Percentiles rank a stretch among this genome's conserved stretches.
Evolutionary conservation across 2,888 invertebrate genomes (phyloP).

Genomic region (Chrysolina haemoptera): DNA sequence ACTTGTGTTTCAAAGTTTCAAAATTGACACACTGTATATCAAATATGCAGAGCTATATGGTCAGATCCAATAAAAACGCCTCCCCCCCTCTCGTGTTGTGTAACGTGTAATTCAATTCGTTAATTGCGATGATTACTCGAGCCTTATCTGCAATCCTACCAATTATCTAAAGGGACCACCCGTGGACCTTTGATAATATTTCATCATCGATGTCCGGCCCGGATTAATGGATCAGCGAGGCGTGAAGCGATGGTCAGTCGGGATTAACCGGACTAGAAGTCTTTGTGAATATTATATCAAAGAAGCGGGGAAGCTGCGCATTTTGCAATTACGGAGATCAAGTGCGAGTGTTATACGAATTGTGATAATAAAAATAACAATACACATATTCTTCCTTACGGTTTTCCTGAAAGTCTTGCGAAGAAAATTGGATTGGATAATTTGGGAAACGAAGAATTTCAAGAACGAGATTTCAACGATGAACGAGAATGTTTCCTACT

Average conservation of each 20-base stretch:
- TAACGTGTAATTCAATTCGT: background rate
- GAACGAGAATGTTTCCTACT: too few relatives aligned
- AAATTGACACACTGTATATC: too few relatives aligned
- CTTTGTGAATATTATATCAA: conserved; percentile 61
- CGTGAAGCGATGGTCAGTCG: conserved; percentile 60
- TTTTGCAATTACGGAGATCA: conserved; percentile 2
- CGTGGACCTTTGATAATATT: conserved; percentile 3
- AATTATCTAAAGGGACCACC: background rate
- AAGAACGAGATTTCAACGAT: too few relatives aligned
- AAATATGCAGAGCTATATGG: background rate
- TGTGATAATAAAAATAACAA: too few relatives aligned
- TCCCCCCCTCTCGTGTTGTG: background rate
- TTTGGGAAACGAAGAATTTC: too few relatives aligned
- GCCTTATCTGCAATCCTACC: background rate
- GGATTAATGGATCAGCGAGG: conserved; percentile 56
- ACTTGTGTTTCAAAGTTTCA: too few relatives aligned
- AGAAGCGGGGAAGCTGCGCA: conserved; percentile 31
- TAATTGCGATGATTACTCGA: background rate
- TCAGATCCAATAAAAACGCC: background rate
- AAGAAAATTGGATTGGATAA: too few relatives aligned
- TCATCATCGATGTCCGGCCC: conserved; percentile 36
- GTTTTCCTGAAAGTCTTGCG: too few relatives aligned
- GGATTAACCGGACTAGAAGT: conserved; percentile 48
- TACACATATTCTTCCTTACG: too few relatives aligned
- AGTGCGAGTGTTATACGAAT: background rate